Conservation (phyloP, 1,140 invertebrate genomes). For the Copidosoma floridanum region DNA sequence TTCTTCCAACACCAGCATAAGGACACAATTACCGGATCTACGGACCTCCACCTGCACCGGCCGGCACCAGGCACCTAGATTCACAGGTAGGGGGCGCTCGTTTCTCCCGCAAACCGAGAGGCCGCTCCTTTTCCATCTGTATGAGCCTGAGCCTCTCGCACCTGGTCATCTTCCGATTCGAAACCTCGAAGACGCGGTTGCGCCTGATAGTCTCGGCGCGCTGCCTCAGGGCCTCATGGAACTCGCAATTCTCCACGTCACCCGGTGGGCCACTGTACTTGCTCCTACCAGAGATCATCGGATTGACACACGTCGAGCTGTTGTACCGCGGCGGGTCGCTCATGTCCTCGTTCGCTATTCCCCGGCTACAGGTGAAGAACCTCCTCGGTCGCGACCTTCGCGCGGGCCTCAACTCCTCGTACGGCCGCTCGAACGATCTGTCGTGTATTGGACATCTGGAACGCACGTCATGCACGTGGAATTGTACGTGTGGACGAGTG, state of each 20-base stretch:
- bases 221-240: neutral
- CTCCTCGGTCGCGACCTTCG: neutral
- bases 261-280: no score
- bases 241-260: neutral
- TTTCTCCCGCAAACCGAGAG: neutral
- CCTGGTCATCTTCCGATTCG: neutral
- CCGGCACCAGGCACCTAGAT: neutral
- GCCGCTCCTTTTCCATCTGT: no score
- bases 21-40: neutral
- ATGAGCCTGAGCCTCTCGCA: neutral
- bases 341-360: slow-evolving; percentile 13
- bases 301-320: no score
- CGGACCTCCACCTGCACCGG: neutral
- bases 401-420: slow-evolving; percentile 25
- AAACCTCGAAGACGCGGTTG: neutral
- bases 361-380: slow-evolving; percentile 14
- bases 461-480: no score
- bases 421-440: slow-evolving; percentile 4
- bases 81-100: no score
- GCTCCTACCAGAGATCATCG: no score
- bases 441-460: neutral
- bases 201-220: neutral
- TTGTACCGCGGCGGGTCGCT: no score
- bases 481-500: neutral
- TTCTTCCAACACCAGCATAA: neutral